A percentile compares a stretch with the other conserved stretches of the same genome.
These are phyloP conservation scores for Lota lota DNA, from an alignment of 2,113 vertebrate species.

Conservation along the genomic window DNA sequence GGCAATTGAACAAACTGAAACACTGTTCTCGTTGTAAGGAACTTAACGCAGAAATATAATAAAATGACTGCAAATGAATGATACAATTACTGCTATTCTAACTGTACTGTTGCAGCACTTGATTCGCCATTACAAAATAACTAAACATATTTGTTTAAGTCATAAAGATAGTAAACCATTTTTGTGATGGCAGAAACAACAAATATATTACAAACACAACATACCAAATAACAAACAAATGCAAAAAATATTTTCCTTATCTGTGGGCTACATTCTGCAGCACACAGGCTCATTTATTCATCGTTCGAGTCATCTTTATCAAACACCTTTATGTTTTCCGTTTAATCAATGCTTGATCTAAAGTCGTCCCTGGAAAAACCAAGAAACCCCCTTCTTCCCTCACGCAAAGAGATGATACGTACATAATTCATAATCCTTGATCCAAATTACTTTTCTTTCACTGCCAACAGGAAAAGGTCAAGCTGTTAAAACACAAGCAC, in stretches of 20 bases:
- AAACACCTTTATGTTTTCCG: no score
- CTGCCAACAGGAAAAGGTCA: slow-evolving; percentile 60
- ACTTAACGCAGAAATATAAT: slow-evolving; percentile 31
- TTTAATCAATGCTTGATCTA: neutral
- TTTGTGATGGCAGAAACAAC: neutral
- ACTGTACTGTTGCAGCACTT: neutral
- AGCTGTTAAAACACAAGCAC: slow-evolving; percentile 41
- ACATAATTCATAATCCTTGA: slow-evolving; percentile 49
- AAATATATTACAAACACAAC: neutral
- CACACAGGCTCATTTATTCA: no score
- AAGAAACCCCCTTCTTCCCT: neutral
- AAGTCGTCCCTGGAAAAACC: neutral
- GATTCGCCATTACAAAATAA: neutral
- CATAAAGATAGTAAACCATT: neutral
- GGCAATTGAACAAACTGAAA: slow-evolving; percentile 46
- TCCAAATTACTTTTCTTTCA: slow-evolving; percentile 54
- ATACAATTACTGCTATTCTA: slow-evolving; percentile 12
- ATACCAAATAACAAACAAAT: no score
- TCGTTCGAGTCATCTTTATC: no score
- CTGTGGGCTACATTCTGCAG: no score
- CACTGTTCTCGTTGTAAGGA: slow-evolving; percentile 33
- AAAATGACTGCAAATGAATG: slow-evolving; percentile 24
- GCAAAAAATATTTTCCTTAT: no score
- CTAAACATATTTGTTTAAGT: neutral
- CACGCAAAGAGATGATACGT: neutral